These are phyloP conservation scores for Trichopoda pennipes DNA, from an alignment of 2,888 invertebrate genomes.

Conservation along the genomic window DNA sequence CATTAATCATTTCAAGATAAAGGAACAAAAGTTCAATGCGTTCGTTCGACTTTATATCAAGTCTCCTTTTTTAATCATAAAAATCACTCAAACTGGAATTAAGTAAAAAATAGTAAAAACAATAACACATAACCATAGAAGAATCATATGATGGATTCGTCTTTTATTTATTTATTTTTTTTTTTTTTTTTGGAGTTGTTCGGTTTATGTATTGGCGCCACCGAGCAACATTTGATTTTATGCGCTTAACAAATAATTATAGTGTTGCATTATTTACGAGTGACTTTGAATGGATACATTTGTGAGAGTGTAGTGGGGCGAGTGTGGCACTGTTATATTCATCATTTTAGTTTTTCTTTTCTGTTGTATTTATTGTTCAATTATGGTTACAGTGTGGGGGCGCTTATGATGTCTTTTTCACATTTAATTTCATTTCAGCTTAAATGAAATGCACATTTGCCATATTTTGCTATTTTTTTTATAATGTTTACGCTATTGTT, in stretches of 20 bases:
- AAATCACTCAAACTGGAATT: background rate
- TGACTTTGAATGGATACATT: conserved; percentile 9
- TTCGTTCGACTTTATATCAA: no score
- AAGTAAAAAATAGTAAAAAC: background rate
- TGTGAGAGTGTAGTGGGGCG: background rate
- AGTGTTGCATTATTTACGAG: conserved; percentile 38
- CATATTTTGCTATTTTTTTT: conserved; percentile 14
- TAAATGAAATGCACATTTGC: conserved; percentile 2
- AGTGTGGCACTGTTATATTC: background rate
- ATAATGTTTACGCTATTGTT: conserved; percentile 29
- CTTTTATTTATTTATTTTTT: background rate
- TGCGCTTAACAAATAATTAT: conserved; percentile 56
- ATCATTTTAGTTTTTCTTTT: conserved; percentile 23
- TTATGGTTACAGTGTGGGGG: conserved; percentile 64
- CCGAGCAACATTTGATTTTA: conserved; percentile 26
- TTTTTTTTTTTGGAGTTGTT: background rate
- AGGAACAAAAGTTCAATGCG: no score
- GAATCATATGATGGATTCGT: no score
- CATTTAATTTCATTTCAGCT: conserved; percentile 29
- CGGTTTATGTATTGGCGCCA: conserved; percentile 42
- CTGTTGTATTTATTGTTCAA: conserved; percentile 59
- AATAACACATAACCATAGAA: background rate
- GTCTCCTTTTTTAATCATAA: background rate
- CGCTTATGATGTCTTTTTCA: conserved; percentile 39
- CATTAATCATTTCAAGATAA: no score